Conservation (phyloP, 1,140 invertebrate species). For the Atta cephalotes region DNA sequence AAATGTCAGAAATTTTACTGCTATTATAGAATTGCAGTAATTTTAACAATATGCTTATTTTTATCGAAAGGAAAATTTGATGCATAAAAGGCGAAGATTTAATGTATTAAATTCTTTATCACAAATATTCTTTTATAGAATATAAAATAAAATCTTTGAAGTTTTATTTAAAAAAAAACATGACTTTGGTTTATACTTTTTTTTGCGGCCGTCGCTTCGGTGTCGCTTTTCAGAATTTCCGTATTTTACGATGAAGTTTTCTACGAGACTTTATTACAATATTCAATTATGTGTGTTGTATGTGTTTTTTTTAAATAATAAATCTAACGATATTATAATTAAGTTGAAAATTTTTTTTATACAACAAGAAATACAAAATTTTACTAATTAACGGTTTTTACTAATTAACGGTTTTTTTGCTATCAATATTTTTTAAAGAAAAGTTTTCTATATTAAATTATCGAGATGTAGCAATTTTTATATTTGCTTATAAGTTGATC, state of each 20-base stretch:
- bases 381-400: background rate
- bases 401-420: background rate
- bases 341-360: background rate
- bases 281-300: background rate
- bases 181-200: background rate
- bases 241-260: background rate
- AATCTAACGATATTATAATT: background rate
- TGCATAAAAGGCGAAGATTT: background rate
- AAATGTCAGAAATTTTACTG: background rate
- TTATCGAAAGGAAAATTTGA: slow-evolving; percentile 3
- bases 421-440: background rate
- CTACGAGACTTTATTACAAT: background rate
- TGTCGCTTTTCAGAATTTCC: background rate
- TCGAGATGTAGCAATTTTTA: background rate
- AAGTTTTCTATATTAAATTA: slow-evolving; percentile 13
- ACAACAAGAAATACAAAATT: background rate
- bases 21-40: background rate
- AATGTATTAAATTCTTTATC: slow-evolving; percentile 11
- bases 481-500: background rate
- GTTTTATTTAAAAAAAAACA: slow-evolving; percentile 15
- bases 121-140: slow-evolving; percentile 1
- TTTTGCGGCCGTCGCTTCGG: background rate
- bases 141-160: slow-evolving; percentile 22
- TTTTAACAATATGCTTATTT: background rate
- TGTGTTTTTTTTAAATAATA: background rate